phyloP scores from a whole-genome alignment of 2,797 vertebrate genomes.

The Cyprinodon diabolis region DNA sequence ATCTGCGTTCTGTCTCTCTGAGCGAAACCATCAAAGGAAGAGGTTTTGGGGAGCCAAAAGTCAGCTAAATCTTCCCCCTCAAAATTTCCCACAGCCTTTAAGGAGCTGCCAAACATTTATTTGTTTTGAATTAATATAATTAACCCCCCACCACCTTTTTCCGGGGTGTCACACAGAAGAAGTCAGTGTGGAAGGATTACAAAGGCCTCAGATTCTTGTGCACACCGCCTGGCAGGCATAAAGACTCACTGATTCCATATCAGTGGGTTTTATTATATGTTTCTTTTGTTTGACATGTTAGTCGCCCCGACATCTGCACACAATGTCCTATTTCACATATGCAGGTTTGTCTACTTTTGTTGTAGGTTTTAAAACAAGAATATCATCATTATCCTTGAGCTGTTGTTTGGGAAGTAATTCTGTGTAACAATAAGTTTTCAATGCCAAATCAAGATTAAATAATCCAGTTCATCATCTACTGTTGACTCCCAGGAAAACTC shows the following conservation, averaged over 20 bases:
- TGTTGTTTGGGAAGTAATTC: not conserved
- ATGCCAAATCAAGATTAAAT: not conserved
- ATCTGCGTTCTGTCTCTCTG: slow-evolving; percentile 59
- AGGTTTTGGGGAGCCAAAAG: slow-evolving; percentile 68
- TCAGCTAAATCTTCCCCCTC: slow-evolving; percentile 62
- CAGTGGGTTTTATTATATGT: slow-evolving; percentile 51
- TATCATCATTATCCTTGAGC: not conserved
- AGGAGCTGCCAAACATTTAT: slow-evolving; percentile 75
- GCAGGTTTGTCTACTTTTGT: not conserved
- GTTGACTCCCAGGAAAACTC: slow-evolving; percentile 24
- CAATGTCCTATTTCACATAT: not conserved
- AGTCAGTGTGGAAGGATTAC: slow-evolving; percentile 66
- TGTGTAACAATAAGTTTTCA: not conserved
- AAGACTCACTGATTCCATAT: slow-evolving; percentile 54
- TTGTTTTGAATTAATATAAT: slow-evolving; percentile 82
- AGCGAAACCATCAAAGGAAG: slow-evolving; percentile 76
- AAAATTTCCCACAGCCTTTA: slow-evolving; percentile 71
- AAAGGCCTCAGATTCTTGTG: slow-evolving; percentile 49
- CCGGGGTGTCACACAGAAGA: slow-evolving; percentile 56
- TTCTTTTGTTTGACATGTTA: slow-evolving; percentile 51
- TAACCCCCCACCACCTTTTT: slow-evolving; percentile 61
- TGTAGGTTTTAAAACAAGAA: slow-evolving; percentile 7
- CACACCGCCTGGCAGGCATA: slow-evolving; percentile 22
- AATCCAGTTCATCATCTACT: slow-evolving; percentile 5
- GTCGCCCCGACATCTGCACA: slow-evolving; percentile 39